These are phyloP conservation scores for Musca vetustissima DNA, from an alignment of 1,140 invertebrate genomes.

Conservation along the genomic window DNA sequence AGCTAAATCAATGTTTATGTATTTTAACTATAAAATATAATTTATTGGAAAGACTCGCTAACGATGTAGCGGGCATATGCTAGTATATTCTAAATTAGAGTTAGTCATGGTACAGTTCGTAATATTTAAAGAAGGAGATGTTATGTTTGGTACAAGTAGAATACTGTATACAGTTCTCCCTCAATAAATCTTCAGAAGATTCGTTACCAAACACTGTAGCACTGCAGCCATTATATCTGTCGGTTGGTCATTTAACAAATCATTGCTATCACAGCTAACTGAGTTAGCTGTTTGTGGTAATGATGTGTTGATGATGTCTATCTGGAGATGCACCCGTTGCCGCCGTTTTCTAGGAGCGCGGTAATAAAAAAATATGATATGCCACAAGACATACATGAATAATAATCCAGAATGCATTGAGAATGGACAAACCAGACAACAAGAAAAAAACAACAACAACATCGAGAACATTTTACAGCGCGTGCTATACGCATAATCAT, in stretches of 20 bases:
- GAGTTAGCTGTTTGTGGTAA: slow-evolving; percentile 14
- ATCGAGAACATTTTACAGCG: slow-evolving; percentile 19
- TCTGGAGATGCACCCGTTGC: slow-evolving; percentile 18
- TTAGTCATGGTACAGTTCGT: too few relatives aligned
- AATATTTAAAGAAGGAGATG: too few relatives aligned
- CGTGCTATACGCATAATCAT: slow-evolving; percentile 22
- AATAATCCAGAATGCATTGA: neutral
- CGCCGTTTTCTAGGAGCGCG: slow-evolving; percentile 7
- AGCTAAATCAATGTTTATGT: too few relatives aligned
- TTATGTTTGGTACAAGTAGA: too few relatives aligned
- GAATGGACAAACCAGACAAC: neutral
- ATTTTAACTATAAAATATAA: too few relatives aligned
- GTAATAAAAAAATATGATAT: slow-evolving; percentile 19
- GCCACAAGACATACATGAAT: slow-evolving; percentile 8
- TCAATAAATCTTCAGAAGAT: too few relatives aligned
- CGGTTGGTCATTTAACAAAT: slow-evolving; percentile 9
- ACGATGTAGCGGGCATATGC: too few relatives aligned
- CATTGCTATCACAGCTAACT: neutral
- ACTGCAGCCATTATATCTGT: too few relatives aligned
- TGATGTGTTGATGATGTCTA: slow-evolving; percentile 37
- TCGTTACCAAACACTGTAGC: too few relatives aligned
- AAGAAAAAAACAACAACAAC: neutral
- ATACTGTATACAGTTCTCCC: too few relatives aligned
- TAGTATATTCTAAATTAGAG: too few relatives aligned
- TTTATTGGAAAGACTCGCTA: too few relatives aligned